A percentile compares a stretch with the other conserved stretches of the same genome.
These are phyloP conservation scores for Drosophila pseudoananassae DNA, from an alignment of 1,140 invertebrate species.

Conservation along the genomic window DNA sequence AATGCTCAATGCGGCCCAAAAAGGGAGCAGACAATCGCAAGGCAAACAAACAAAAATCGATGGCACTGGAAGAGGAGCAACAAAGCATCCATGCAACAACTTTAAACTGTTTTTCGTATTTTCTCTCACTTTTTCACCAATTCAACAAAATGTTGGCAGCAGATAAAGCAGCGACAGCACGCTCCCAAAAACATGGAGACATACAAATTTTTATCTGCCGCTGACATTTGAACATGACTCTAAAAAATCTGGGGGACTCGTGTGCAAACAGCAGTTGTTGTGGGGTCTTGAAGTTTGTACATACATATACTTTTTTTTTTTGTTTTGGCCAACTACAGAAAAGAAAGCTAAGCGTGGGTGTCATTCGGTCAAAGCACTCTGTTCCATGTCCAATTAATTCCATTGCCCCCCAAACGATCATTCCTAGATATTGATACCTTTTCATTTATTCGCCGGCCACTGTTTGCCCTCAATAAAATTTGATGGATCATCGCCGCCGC, in stretches of 20 bases:
- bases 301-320: constrained; percentile 16
- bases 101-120: constrained; percentile 29
- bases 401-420: constrained; percentile 22
- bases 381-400: constrained; percentile 34
- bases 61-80: constrained; percentile 57
- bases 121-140: constrained; percentile 20
- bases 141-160: constrained; percentile 32
- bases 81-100: constrained; percentile 32
- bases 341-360: constrained; percentile 72
- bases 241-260: constrained; percentile 20
- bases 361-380: constrained; percentile 72
- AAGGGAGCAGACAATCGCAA: constrained; percentile 53
- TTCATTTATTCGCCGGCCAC: constrained; percentile 25
- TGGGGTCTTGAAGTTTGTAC: constrained; percentile 7
- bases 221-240: constrained; percentile 77
- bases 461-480: constrained; percentile 59
- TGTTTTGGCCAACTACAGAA: constrained; percentile 41
- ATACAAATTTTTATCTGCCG: constrained; percentile 71
- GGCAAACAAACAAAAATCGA: constrained; percentile 60
- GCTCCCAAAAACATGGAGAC: constrained; percentile 68
- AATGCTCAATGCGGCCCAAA: constrained; percentile 39
- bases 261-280: constrained; percentile 51
- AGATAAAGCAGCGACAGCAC: constrained; percentile 55
- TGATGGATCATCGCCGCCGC: constrained; percentile 63
- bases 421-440: constrained; percentile 18